Evolutionary conservation across 2,113 vertebrate genomes (phyloP).

Genomic region (Epinephelus lanceolatus): DNA sequence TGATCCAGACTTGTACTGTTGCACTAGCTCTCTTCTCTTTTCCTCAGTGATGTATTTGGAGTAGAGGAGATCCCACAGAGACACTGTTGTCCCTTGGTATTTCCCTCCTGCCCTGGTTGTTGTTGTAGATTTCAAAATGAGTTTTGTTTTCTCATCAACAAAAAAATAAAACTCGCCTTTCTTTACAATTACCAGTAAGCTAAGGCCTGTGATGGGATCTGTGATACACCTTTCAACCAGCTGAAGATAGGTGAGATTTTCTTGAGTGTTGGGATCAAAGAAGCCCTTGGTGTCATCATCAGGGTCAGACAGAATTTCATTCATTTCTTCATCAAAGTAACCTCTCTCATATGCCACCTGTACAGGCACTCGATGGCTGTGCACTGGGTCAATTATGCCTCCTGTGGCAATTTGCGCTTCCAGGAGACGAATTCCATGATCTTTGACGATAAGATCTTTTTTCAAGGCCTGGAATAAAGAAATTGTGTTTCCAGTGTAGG

Average conservation of each 20-base stretch:
- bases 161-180: constrained; percentile 83
- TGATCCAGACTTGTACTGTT: constrained; percentile 73
- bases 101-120: constrained; percentile 78
- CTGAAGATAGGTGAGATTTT: constrained; percentile 87
- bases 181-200: constrained; percentile 73
- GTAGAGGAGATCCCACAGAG: constrained; percentile 86
- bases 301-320: constrained; percentile 83
- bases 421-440: constrained; percentile 79
- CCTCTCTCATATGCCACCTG: constrained; percentile 86
- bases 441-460: constrained; percentile 77
- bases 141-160: constrained; percentile 72
- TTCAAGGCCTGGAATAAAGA: constrained; percentile 86
- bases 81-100: constrained; percentile 37
- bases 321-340: constrained; percentile 88
- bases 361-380: constrained; percentile 79
- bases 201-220: constrained; percentile 65
- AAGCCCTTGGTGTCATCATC: constrained; percentile 81
- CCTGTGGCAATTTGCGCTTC: constrained; percentile 80
- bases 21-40: constrained; percentile 80
- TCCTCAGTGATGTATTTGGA: constrained; percentile 84
- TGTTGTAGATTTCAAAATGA: constrained; percentile 71
- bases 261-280: constrained; percentile 83
- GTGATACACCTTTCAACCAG: constrained; percentile 73
- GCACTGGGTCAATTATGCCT: constrained; percentile 76
- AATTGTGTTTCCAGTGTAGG: constrained; percentile 86